Percentiles rank a stretch among this genome's conserved stretches.
These are phyloP conservation scores for Ageneiosus marmoratus DNA, from an alignment of 2,113 vertebrate species.

Conservation along the genomic window DNA sequence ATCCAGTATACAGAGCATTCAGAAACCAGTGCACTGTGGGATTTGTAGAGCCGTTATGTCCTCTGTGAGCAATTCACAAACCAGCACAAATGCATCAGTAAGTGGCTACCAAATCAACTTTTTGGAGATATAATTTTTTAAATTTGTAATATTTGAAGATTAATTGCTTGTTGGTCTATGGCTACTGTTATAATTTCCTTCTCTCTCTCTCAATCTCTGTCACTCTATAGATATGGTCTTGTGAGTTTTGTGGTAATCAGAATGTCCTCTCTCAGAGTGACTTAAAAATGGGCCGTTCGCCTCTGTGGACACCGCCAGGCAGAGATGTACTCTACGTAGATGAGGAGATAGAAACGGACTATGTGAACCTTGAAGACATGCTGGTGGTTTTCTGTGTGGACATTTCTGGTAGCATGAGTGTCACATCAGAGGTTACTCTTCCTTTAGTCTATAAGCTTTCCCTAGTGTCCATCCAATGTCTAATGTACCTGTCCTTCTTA, in stretches of 20 bases:
- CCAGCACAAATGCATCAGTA: constrained; percentile 51
- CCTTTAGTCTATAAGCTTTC: background rate
- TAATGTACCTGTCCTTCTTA: background rate
- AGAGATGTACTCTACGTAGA: constrained; percentile 67
- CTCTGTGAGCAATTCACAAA: constrained; percentile 55
- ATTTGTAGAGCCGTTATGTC: constrained; percentile 68
- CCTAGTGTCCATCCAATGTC: background rate
- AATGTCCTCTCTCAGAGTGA: constrained; percentile 40
- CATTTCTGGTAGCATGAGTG: constrained; percentile 75
- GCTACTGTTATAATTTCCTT: background rate
- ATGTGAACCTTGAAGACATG: constrained; percentile 73
- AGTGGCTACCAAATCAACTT: constrained; percentile 43
- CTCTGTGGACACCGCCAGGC: constrained; percentile 47
- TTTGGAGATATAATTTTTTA: background rate
- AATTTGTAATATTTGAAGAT: background rate
- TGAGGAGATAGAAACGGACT: constrained; percentile 60
- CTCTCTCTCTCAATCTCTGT: background rate
- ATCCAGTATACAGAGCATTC: constrained; percentile 48
- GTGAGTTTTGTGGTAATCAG: constrained; percentile 69
- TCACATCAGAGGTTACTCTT: constrained; percentile 67
- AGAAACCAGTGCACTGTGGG: constrained; percentile 66
- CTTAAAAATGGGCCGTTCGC: constrained; percentile 35
- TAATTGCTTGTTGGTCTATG: background rate
- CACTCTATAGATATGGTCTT: constrained; percentile 66
- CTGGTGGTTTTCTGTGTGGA: constrained; percentile 76